Conservation (phyloP, 1,140 invertebrate species). For the Drosophila ercepeae region DNA sequence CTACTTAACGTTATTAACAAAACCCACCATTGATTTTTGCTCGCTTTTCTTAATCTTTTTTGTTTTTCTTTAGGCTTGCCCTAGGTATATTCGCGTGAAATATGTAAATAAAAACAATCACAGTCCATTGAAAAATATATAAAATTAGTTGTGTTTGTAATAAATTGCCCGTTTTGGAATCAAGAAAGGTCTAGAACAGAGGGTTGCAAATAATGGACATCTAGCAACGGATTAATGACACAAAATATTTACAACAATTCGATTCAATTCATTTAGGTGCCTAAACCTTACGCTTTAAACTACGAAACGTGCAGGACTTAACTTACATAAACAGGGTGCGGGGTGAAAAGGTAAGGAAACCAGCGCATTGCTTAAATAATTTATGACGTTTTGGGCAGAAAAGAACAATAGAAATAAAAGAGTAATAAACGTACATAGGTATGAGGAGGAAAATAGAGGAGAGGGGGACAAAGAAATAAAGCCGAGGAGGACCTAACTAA, state of each 20-base stretch:
- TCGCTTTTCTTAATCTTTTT: slow-evolving; percentile 41
- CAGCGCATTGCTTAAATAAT: slow-evolving; percentile 75
- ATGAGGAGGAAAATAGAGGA: neutral
- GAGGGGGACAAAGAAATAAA: slow-evolving; percentile 9
- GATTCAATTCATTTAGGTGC: slow-evolving; percentile 65
- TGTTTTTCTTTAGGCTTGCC: slow-evolving; percentile 34
- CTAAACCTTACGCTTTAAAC: slow-evolving; percentile 74
- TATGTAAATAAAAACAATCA: slow-evolving; percentile 75
- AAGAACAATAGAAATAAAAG: neutral
- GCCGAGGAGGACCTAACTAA: slow-evolving; percentile 33
- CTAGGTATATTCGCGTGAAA: slow-evolving; percentile 55
- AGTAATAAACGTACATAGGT: neutral
- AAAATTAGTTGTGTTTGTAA: slow-evolving; percentile 65
- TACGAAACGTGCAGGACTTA: slow-evolving; percentile 70
- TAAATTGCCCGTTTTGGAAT: slow-evolving; percentile 51
- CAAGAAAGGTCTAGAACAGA: slow-evolving; percentile 41
- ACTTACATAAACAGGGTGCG: slow-evolving; percentile 42
- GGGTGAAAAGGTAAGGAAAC: slow-evolving; percentile 37
- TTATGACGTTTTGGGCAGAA: slow-evolving; percentile 65
- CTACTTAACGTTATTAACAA: slow-evolving; percentile 74
- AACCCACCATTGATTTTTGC: slow-evolving; percentile 68
- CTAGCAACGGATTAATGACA: slow-evolving; percentile 37
- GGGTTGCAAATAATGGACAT: slow-evolving; percentile 46
- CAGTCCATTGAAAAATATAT: slow-evolving; percentile 80
- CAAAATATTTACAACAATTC: slow-evolving; percentile 76